These are phyloP conservation scores for Strigops habroptila DNA, from an alignment of 2,113 vertebrate genomes.

Conservation along the genomic window DNA sequence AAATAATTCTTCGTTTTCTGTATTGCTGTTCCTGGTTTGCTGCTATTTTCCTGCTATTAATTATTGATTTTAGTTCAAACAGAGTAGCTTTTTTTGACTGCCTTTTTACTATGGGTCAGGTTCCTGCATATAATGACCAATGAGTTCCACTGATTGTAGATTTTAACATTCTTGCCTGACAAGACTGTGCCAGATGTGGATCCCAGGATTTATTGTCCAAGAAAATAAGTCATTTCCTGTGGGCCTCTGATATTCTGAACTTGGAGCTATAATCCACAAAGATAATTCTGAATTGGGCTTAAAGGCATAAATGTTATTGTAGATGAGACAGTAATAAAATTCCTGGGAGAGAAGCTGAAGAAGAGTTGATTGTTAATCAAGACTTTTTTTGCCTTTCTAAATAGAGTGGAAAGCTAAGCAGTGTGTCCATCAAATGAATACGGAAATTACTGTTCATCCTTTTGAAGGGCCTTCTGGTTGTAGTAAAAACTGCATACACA, in stretches of 20 bases:
- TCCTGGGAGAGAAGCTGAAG: neutral
- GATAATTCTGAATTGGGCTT: neutral
- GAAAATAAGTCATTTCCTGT: neutral
- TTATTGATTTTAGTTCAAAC: neutral
- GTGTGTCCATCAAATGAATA: neutral
- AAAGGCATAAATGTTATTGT: neutral
- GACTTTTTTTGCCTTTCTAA: neutral
- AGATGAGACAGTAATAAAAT: neutral
- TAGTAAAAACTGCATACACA: neutral
- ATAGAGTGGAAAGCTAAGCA: neutral
- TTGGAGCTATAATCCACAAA: neutral
- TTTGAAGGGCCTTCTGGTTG: neutral
- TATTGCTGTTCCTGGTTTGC: neutral
- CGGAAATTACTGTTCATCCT: neutral
- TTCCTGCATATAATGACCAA: neutral
- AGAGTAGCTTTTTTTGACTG: neutral
- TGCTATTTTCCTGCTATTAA: neutral
- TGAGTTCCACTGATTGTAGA: neutral
- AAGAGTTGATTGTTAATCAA: neutral
- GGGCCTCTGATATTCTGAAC: neutral
- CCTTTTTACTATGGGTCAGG: neutral
- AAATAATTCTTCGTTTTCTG: neutral
- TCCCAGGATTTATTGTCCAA: neutral
- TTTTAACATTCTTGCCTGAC: neutral
- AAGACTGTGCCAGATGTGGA: neutral